These are phyloP conservation scores for Dicycla oo DNA, from an alignment of 2,888 invertebrate genomes.

Conservation along the genomic window DNA sequence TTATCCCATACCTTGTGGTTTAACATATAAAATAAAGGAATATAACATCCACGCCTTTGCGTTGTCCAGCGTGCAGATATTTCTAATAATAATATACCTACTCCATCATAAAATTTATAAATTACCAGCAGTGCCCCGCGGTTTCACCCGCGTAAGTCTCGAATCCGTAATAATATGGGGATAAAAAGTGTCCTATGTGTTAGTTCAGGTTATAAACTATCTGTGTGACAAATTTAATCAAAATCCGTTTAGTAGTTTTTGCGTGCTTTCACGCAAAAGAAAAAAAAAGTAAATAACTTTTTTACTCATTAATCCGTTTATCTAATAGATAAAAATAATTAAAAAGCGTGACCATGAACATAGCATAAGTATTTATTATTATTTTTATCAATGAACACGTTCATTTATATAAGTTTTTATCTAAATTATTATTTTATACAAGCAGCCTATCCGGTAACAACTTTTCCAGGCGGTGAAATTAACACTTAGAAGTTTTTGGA, in stretches of 20 bases:
- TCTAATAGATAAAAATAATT: slow-evolving; percentile 3
- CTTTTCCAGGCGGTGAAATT: neutral
- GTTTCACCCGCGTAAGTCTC: too few relatives aligned
- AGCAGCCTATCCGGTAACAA: slow-evolving; percentile 1
- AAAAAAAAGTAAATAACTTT: too few relatives aligned
- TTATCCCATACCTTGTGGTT: slow-evolving; percentile 54
- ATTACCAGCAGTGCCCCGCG: neutral
- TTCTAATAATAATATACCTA: slow-evolving; percentile 19
- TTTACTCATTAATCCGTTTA: too few relatives aligned
- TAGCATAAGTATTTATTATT: neutral
- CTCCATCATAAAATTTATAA: neutral
- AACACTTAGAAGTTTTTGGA: neutral
- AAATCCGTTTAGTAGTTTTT: too few relatives aligned
- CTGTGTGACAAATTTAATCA: too few relatives aligned
- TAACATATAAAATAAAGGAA: slow-evolving; percentile 42
- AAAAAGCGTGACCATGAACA: neutral
- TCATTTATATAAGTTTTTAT: slow-evolving; percentile 9
- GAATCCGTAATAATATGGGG: too few relatives aligned
- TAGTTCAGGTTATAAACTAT: too few relatives aligned
- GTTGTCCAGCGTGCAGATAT: slow-evolving; percentile 33
- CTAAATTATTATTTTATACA: neutral
- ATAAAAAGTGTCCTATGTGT: too few relatives aligned
- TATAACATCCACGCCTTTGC: slow-evolving; percentile 44
- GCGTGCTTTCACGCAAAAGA: too few relatives aligned
- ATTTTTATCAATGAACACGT: neutral